These are phyloP conservation scores for Eupelmus urozonus DNA, from an alignment of 2,888 invertebrate genomes.

Conservation along the genomic window DNA sequence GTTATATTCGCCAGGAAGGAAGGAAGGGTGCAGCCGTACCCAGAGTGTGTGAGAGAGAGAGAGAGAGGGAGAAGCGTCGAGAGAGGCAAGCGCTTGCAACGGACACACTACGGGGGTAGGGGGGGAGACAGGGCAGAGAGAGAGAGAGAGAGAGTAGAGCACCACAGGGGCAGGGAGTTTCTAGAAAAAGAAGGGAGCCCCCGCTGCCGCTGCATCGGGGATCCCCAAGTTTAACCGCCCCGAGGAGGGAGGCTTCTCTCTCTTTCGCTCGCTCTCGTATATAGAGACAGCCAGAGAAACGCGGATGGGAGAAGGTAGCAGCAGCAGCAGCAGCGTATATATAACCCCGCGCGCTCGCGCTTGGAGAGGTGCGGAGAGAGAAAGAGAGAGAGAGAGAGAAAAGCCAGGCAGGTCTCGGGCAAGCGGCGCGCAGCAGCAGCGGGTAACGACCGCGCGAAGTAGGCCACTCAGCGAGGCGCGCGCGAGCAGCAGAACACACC, in stretches of 20 bases:
- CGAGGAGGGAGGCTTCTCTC: slow-evolving; percentile 60
- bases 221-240: slow-evolving; percentile 61
- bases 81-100: background rate
- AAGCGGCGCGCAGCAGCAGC: no score
- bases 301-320: background rate
- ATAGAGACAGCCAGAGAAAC: background rate
- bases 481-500: no score
- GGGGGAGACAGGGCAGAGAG: background rate
- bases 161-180: slow-evolving; percentile 23
- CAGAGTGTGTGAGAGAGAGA: background rate
- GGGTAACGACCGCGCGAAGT: no score
- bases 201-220: slow-evolving; percentile 56
- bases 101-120: background rate
- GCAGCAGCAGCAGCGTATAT: background rate
- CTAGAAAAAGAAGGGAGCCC: slow-evolving; percentile 60
- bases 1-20: background rate
- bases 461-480: no score
- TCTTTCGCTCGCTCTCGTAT: slow-evolving; percentile 27
- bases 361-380: background rate
- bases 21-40: slow-evolving; percentile 6
- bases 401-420: no score
- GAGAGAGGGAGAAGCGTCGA: background rate
- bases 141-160: slow-evolving; percentile 21
- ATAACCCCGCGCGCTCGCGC: background rate
- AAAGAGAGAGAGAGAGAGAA: background rate